Evolutionary conservation across 2,113 vertebrate genomes (phyloP).

Genomic region (Mesembrinibis cayennensis): DNA sequence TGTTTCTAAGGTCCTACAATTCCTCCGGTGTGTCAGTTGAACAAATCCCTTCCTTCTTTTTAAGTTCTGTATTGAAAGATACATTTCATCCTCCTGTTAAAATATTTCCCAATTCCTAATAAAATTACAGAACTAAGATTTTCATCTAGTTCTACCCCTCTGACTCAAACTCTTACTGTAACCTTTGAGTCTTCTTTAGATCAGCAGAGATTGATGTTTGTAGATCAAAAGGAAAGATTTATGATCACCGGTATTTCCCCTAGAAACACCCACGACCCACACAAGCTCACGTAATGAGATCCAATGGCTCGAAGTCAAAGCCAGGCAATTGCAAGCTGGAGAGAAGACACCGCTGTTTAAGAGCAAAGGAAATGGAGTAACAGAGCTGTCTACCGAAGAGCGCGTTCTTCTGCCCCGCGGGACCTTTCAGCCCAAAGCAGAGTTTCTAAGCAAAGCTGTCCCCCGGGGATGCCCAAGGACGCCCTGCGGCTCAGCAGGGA

Average conservation of each 20-base stretch:
- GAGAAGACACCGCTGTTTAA: not conserved
- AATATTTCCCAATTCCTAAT: not conserved
- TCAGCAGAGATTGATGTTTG: slow-evolving; percentile 19
- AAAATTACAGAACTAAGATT: slow-evolving; percentile 13
- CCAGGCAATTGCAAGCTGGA: not conserved
- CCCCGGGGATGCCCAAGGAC: not conserved
- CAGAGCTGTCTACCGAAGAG: not conserved
- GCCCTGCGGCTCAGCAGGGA: not conserved
- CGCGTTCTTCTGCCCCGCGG: accelerated
- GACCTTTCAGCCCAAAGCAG: not conserved
- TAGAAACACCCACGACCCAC: not conserved
- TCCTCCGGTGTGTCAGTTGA: not conserved
- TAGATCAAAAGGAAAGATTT: slow-evolving; percentile 58
- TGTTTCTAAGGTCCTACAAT: slow-evolving; percentile 14
- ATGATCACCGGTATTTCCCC: slow-evolving; percentile 16
- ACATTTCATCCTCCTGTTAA: slow-evolving; percentile 28
- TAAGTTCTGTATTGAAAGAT: not conserved
- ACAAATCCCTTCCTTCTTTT: slow-evolving; percentile 18
- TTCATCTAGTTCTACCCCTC: not conserved
- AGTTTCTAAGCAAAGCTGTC: not conserved
- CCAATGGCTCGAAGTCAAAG: not conserved
- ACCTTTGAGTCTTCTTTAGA: slow-evolving; percentile 1
- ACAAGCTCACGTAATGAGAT: not conserved
- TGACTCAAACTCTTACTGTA: not conserved
- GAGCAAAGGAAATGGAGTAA: not conserved